A percentile compares a stretch with the other conserved stretches of the same genome.
phyloP scores from a whole-genome alignment of 1,140 invertebrate genomes.

The Drosophila willistoni region DNA sequence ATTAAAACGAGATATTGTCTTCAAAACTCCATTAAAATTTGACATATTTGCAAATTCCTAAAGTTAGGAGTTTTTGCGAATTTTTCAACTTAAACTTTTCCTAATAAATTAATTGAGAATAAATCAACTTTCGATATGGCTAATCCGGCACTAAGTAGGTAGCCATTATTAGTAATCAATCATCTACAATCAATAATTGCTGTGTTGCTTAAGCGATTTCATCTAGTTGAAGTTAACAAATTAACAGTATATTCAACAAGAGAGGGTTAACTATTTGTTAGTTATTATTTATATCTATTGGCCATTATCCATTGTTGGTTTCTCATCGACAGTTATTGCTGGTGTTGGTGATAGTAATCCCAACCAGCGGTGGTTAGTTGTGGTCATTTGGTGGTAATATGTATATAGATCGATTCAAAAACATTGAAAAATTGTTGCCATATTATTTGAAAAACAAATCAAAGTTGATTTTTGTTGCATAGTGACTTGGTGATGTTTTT shows the following conservation, averaged over 20 bases:
- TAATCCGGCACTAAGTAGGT: no score
- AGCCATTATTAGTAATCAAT: no score
- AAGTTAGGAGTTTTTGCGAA: no score
- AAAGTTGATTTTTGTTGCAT: neutral
- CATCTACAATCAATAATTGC: no score
- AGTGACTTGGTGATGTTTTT: constrained; percentile 6
- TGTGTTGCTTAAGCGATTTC: neutral
- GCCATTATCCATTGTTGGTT: neutral
- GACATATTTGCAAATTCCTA: no score
- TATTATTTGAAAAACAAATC: neutral
- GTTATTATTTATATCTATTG: neutral
- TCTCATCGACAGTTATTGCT: neutral
- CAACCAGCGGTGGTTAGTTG: constrained; percentile 2
- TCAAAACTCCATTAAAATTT: no score
- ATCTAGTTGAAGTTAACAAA: neutral
- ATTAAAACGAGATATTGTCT: no score
- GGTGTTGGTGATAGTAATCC: neutral
- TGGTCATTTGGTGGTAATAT: constrained; percentile 5
- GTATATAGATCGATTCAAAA: neutral
- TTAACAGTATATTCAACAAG: neutral
- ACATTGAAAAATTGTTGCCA: neutral
- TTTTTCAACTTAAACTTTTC: no score
- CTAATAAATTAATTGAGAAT: no score
- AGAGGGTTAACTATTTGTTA: neutral
- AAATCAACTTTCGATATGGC: no score